Evolutionary conservation across 2,113 vertebrate species (phyloP), one percentile per base, ranked within the genome.

Genomic region (Vulpes vulpes): DNA sequence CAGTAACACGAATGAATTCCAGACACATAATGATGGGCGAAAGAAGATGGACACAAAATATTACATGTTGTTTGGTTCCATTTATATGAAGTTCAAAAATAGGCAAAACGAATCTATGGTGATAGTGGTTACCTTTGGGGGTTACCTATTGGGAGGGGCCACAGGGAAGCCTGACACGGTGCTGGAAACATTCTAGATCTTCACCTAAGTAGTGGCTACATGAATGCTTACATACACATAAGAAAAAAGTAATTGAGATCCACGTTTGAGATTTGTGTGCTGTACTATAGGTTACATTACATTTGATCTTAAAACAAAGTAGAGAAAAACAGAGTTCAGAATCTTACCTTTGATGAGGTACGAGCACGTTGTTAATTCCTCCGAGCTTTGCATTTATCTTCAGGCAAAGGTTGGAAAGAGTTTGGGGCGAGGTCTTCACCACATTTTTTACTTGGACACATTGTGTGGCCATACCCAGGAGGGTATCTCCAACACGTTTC

Each of bases 371-470:
- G 99, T 99, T 99, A 98, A 99, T 99, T 97, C 99, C 99, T 65
- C 99, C 99, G 1, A 99, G 99, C 98, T 99, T 99, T 97, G 99
- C 99, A 7, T 99, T 99, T 98, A 99, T 99, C 99, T 99, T 99
- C 98, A 99, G 99, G 98, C 99, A 99, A 98, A 99, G 99, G 98
- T 99, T 99, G 95, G 99, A 99, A 79, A 99, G 99, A 0, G 99
- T 99, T 98, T 99, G 99, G 5, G 99, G 99, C 51, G 99, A 99
- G 8, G 99, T 99, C 99, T 99, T 99, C 92, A 99, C 99, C 86
- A 99, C 99, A 2, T 99, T 99, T 99, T 99, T 99, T 98, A 99
- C 99, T 97, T 99, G 99, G 71, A 99, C 99, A 81, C 99, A 99
- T 96, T 99, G 99, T 20, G 99, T 99, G 94, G 99, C 99, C 99